Evolutionary conservation across 2,797 vertebrate species (phyloP), one percentile per base, ranked within the genome.

Genomic region (Eurystomus glaucurus): DNA sequence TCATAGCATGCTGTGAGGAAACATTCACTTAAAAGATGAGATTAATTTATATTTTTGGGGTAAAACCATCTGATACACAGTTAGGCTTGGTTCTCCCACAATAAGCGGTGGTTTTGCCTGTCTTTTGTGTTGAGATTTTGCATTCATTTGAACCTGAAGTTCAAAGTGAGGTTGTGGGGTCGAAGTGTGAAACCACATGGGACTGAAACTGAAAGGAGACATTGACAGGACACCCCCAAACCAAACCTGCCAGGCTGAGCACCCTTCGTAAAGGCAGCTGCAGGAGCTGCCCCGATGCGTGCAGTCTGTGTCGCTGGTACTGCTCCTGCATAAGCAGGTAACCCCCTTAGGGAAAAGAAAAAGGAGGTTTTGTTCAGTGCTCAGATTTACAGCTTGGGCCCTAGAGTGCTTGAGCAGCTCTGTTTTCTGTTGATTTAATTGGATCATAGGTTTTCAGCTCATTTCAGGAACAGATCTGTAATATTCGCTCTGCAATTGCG

Each of bases 141-240:
- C 71, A 43, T 82, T 88, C 90, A 74, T 90, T 96, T 97, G 94
- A 97, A 94, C 68, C 66, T 82, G 60, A 79, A 80, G 91, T 95
- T 97, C 95, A 97, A 96, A 97, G 95, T 28, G 91, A 97, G 65
- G 91, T 97, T 91, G 94, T 87, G 96, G 94, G 96, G 95, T 97
- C 96, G 64, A 94, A 55, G 95, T 96, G 96, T 92, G 93, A 97
- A 98, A 96, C 97, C 97, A 76, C 96, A 93, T 14, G 90, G 82
- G 92, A 35, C 17, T 35, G 81, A 93, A 96, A 91, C 7, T 41
- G 95, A 84, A 92, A 90, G 90, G 74, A 72, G 74, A 20, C 1
- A 6, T 96, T 89, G 31, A 6, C 35, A 41, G 10, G 61, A 93
- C 28, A 52, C 92, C 97, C 93, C 79, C 55, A 20, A 85, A 51